phyloP scores from a whole-genome alignment of 92 coral and sea anemone species.

The Porites divaricata region DNA sequence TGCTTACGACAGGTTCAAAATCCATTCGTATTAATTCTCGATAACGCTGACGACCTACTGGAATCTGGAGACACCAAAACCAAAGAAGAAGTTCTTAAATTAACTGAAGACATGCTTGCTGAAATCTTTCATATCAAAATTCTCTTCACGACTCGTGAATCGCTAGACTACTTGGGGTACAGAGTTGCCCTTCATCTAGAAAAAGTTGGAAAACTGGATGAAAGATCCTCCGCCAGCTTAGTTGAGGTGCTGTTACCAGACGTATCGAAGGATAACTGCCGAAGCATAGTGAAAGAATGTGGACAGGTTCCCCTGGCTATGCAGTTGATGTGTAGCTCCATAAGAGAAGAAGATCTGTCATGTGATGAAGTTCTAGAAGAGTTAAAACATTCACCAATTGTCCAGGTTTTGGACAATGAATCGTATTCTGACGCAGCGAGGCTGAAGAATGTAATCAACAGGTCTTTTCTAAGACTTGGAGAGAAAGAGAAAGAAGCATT shows the following conservation, averaged over 20 bases:
- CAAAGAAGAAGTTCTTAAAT: background rate
- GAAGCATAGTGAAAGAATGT: too few species aligned
- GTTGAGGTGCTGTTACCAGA: background rate
- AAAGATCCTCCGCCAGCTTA: background rate
- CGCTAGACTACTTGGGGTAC: background rate
- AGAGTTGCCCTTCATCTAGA: background rate
- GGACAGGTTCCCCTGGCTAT: background rate
- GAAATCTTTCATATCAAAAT: background rate
- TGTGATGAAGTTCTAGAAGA: background rate
- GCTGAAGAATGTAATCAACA: background rate
- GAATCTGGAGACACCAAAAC: background rate
- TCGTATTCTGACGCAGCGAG: background rate
- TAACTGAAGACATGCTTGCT: background rate
- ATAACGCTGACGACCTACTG: background rate
- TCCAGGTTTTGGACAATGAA: background rate
- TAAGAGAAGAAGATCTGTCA: background rate
- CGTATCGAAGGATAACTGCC: background rate
- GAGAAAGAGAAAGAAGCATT: background rate
- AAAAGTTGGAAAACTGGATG: slow-evolving; percentile 2
- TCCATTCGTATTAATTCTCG: background rate
- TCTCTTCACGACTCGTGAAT: slow-evolving; percentile 8
- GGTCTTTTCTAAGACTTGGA: background rate
- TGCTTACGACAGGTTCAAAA: background rate
- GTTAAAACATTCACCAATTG: background rate
- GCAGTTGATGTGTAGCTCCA: background rate